Evolutionary conservation across 2,888 invertebrate genomes (phyloP).

Genomic region (Imbricaverruca yamaguchii): DNA sequence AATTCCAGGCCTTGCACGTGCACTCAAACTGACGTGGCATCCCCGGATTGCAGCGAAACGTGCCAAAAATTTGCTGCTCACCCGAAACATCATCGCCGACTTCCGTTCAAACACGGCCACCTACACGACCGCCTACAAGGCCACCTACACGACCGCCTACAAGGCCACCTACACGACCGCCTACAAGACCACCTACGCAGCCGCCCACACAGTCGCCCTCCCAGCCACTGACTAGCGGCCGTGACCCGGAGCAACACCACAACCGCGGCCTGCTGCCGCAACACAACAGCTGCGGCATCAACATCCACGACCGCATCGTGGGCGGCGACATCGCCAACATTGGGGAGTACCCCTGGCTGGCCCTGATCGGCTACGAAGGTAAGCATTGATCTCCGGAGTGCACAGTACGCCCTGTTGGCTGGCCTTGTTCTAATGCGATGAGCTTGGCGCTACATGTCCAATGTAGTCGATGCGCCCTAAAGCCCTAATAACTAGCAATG

Average conservation of each 20-base stretch:
- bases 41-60: no score
- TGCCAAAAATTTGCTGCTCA: no score
- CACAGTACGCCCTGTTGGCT: no score
- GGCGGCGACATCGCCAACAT: not conserved
- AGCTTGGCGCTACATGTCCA: no score
- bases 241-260: not conserved
- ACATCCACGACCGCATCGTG: slow-evolving; percentile 15
- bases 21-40: no score
- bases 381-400: not conserved
- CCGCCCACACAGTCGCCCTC: not conserved
- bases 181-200: not conserved
- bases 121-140: no score
- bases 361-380: slow-evolving; percentile 4
- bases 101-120: no score
- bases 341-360: slow-evolving; percentile 8
- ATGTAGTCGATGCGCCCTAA: no score
- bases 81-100: no score
- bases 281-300: not conserved
- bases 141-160: not conserved
- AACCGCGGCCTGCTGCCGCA: not conserved
- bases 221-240: not conserved
- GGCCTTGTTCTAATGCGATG: no score
- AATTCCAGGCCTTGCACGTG: no score
- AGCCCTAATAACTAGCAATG: no score
- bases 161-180: not conserved